phyloP scores from a whole-genome alignment of 2,113 vertebrate genomes.

The Megaleporinus macrocephalus region DNA sequence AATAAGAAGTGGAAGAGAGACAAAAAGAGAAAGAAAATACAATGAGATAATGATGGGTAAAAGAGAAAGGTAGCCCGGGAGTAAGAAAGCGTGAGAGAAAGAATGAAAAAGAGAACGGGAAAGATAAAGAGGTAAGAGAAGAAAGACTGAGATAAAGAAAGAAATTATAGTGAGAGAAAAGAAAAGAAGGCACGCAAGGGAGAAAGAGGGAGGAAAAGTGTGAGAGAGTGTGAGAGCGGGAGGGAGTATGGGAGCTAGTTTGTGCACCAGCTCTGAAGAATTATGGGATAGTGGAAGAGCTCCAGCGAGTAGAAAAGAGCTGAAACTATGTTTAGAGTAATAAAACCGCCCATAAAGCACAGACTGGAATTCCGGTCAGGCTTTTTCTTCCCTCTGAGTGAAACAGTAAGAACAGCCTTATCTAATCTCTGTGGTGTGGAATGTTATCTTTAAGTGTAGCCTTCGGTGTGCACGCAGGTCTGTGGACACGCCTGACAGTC shows the following conservation, averaged over 20 bases:
- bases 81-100: background rate
- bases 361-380: background rate
- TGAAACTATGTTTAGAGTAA: background rate
- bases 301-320: slow-evolving; percentile 11
- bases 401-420: background rate
- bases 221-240: background rate
- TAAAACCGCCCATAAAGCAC: background rate
- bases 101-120: background rate
- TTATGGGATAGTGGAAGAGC: slow-evolving; percentile 10
- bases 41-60: background rate
- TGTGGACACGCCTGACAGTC: no score
- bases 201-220: background rate
- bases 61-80: background rate
- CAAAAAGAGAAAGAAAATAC: background rate
- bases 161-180: no score
- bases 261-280: background rate
- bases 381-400: background rate
- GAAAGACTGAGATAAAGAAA: background rate
- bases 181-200: no score
- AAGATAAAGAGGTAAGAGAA: background rate
- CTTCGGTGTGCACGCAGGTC: background rate
- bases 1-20: background rate
- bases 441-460: background rate
- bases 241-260: no score
- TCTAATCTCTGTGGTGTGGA: background rate